Base-by-base conservation (phyloP, 2,888 invertebrate genomes). In the Athetis lepigone region DNA sequence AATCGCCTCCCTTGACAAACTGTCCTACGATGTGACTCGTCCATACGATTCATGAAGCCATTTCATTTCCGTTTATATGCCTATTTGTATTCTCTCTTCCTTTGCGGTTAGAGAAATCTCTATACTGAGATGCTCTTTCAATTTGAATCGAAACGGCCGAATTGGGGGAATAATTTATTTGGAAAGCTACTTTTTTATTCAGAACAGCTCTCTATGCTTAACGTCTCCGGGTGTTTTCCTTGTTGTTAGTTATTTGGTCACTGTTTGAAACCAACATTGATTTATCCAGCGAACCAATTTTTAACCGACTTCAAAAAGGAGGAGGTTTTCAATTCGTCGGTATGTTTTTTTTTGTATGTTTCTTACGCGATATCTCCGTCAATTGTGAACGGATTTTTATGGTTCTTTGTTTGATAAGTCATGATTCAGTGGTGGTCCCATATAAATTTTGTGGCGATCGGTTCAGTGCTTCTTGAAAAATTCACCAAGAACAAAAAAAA, bases 101-200 rank as follows among this genome's bases (percentile, higher is more conserved):
- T 87, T 86, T 87, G 90, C 85, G 91, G 91, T 91, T 91, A 92
- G 89, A 92, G 84, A 92, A 92, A 93, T 92, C 90, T 92, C 88
- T 91, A 91, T 92, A 91, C 87, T 89, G 87, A 88, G 88, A 91
- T 91, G 90, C 86, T 92, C 90, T 94, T 92, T 92, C 93, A 92
- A 92, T 94, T 93, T 91, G 91, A 93, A 93, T 93, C 86, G 92
- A 91, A 93, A 92, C 90, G 90, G 89, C 88, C 90, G 93, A 91
- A 91, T 92, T 88, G 89, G 88, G 84, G 88, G 88, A 90, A 92
- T 92, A 90, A 92, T 92, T 92, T 93, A 92, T 94, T 90, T 90
- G 85, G 83, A 86, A 88, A 85, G 87, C 87, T 88, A 88, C 89
- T 90, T 90, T 92, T 92, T 92, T 88, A 88, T 90, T 87, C 85